phyloP scores from a whole-genome alignment of 2,797 vertebrate genomes.

The Thaleichthys pacificus region DNA sequence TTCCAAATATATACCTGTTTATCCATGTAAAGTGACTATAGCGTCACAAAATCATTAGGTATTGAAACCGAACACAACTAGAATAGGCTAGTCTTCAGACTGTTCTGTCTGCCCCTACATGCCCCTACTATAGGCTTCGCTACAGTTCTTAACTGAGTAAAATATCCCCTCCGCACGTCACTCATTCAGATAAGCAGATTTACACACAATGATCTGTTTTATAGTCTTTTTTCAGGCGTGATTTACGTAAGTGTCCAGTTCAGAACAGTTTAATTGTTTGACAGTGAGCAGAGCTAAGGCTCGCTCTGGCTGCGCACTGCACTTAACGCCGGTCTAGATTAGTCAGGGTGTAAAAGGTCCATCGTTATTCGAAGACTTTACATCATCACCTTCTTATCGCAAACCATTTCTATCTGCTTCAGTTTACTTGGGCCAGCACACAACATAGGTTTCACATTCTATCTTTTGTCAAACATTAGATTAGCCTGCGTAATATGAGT shows the following conservation, averaged over 20 bases:
- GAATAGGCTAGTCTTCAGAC: neutral
- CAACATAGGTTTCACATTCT: too few relatives aligned
- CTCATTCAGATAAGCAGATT: conserved; percentile 33
- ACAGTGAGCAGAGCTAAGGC: conserved; percentile 41
- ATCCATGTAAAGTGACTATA: too few relatives aligned
- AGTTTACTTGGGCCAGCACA: neutral
- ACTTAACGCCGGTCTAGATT: conserved; percentile 35
- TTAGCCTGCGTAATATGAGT: too few relatives aligned
- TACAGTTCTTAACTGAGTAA: conserved; percentile 10
- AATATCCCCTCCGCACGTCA: conserved; percentile 18
- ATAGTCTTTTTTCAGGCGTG: conserved; percentile 34
- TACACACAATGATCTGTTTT: conserved; percentile 40
- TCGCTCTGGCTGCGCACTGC: conserved; percentile 25
- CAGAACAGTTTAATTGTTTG: conserved; percentile 39
- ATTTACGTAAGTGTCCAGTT: conserved; percentile 44
- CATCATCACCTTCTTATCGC: conserved; percentile 25
- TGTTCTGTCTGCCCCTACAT: conserved; percentile 1
- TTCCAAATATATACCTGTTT: too few relatives aligned
- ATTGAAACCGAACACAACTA: too few relatives aligned
- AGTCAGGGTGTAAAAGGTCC: conserved; percentile 35
- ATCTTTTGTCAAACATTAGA: neutral
- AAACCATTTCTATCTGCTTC: neutral
- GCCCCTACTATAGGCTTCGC: too few relatives aligned
- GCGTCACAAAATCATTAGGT: too few relatives aligned
- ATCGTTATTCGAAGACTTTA: conserved; percentile 36